phyloP scores from a whole-genome alignment of 2,113 vertebrate species.

The Hyperopisus bebe region DNA sequence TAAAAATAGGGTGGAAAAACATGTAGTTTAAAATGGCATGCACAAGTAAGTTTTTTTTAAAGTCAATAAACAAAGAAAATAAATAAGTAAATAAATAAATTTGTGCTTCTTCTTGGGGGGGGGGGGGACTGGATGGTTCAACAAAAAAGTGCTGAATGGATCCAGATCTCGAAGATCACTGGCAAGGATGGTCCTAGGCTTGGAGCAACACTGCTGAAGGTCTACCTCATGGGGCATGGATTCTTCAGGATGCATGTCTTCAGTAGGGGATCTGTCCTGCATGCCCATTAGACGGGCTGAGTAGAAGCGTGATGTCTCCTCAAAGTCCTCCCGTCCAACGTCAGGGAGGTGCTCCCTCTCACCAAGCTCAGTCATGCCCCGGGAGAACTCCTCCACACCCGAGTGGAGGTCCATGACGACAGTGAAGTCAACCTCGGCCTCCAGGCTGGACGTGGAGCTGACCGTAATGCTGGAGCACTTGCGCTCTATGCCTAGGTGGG shows the following conservation, averaged over 20 bases:
- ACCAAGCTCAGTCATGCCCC: constrained; percentile 68
- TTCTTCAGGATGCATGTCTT: constrained; percentile 52
- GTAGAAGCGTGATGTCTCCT: constrained; percentile 59
- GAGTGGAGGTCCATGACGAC: constrained; percentile 80
- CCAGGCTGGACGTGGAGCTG: constrained; percentile 90
- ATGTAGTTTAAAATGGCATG: not conserved
- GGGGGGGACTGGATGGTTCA: constrained; percentile 23
- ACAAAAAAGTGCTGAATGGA: constrained; percentile 22
- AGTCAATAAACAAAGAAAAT: not conserved
- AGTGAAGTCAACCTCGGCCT: constrained; percentile 90
- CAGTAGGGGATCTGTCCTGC: constrained; percentile 51
- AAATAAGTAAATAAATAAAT: constrained; percentile 5
- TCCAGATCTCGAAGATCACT: constrained; percentile 30
- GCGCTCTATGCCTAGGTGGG: constrained; percentile 83
- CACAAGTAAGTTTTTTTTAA: not conserved
- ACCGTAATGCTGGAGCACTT: constrained; percentile 95
- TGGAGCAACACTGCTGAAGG: not conserved
- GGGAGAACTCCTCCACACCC: constrained; percentile 76
- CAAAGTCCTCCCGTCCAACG: constrained; percentile 73
- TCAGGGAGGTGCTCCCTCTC: constrained; percentile 68
- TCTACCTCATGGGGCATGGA: constrained; percentile 52
- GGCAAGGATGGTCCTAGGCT: not conserved
- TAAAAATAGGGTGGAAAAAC: not conserved
- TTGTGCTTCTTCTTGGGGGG: not conserved
- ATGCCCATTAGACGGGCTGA: constrained; percentile 53